Conservation (phyloP, 1,140 invertebrate species). For the Drosophila ambigua region DNA sequence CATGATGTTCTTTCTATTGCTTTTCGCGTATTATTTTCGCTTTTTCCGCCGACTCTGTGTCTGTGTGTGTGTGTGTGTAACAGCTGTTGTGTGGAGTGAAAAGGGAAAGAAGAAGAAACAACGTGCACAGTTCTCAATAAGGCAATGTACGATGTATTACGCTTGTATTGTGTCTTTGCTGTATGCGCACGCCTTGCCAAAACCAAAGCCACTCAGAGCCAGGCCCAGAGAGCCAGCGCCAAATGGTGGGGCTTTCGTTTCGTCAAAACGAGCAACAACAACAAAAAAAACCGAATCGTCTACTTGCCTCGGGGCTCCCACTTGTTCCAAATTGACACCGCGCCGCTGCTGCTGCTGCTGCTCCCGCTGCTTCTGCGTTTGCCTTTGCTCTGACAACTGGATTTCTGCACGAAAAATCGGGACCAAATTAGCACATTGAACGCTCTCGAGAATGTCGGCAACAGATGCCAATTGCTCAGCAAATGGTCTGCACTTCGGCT, state of each 20-base stretch:
- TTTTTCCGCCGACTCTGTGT: conserved; percentile 18
- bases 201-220: not conserved
- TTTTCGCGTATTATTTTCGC: conserved; percentile 35
- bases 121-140: conserved; percentile 76
- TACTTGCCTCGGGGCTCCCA: conserved; percentile 67
- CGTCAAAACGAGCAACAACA: conserved; percentile 11
- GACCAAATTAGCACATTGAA: conserved; percentile 34
- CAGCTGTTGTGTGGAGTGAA: conserved; percentile 62
- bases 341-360: conserved; percentile 43
- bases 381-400: not conserved
- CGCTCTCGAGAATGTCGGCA: conserved; percentile 5
- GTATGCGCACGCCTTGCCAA: conserved; percentile 59
- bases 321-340: conserved; percentile 61
- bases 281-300: conserved; percentile 11
- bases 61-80: conserved; percentile 41
- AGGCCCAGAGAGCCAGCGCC: no score
- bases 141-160: conserved; percentile 66
- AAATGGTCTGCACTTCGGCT: not conserved
- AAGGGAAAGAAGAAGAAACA: conserved; percentile 38
- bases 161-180: conserved; percentile 52
- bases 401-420: conserved; percentile 26
- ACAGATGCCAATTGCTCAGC: not conserved
- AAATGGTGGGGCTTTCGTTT: conserved; percentile 35
- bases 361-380: conserved; percentile 14
- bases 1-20: conserved; percentile 84